A percentile compares a stretch with the other conserved stretches of the same genome.
Conservation (phyloP, 2,797 vertebrate species). For the Xenops minutus region DNA sequence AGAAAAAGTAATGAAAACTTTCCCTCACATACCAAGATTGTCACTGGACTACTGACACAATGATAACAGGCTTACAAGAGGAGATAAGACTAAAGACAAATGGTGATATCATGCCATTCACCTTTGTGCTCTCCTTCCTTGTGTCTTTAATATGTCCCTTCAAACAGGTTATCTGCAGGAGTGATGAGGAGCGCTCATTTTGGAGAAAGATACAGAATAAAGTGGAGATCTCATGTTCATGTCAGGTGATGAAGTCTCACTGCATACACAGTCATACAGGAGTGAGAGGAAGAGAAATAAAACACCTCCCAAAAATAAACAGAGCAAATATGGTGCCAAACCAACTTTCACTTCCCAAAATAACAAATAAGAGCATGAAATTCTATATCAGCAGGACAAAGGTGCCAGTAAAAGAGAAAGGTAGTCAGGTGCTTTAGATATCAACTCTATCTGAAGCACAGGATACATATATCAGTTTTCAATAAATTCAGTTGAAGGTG, state of each 20-base stretch:
- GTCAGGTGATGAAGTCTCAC: neutral
- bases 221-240: neutral
- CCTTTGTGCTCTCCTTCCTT: neutral
- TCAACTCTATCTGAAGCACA: neutral
- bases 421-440: neutral
- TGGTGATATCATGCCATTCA: neutral
- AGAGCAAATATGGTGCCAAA: neutral
- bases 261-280: neutral
- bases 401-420: neutral
- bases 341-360: neutral
- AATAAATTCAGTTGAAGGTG: neutral
- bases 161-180: neutral
- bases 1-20: neutral
- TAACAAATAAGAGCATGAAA: neutral
- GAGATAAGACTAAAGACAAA: neutral
- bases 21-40: neutral
- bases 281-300: neutral
- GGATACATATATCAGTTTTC: neutral
- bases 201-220: neutral
- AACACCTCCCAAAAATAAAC: neutral
- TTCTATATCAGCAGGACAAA: neutral
- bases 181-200: neutral
- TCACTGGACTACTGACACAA: neutral
- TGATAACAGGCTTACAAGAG: neutral
- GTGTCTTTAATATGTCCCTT: neutral